Evolutionary conservation across 2,797 vertebrate genomes (phyloP).

Genomic region (Momotus momota): DNA sequence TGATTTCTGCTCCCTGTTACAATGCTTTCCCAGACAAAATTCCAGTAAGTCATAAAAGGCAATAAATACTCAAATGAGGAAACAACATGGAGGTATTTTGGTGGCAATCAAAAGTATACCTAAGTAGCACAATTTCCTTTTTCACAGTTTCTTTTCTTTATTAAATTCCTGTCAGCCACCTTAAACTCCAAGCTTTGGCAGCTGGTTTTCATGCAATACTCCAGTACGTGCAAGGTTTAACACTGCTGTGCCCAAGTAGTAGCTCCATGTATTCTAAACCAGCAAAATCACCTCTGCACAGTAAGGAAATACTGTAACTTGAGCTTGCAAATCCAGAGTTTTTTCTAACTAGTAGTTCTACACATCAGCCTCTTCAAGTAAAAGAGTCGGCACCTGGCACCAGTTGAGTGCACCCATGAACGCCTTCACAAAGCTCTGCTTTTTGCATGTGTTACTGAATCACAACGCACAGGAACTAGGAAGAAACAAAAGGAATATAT

Average conservation of each 20-base stretch:
- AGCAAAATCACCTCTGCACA: neutral
- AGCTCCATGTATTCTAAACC: neutral
- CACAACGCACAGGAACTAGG: neutral
- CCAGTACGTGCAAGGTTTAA: neutral
- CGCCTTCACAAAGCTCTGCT: neutral
- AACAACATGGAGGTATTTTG: neutral
- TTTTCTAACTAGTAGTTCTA: neutral
- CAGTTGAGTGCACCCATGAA: neutral
- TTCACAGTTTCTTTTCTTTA: neutral
- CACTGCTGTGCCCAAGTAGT: neutral
- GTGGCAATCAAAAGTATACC: neutral
- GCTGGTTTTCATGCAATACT: neutral
- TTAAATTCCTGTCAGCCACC: neutral
- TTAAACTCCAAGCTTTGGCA: neutral
- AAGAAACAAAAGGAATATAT: neutral
- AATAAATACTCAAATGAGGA: neutral
- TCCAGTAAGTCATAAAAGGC: neutral
- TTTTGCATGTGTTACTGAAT: neutral
- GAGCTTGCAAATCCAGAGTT: neutral
- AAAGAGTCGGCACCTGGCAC: neutral
- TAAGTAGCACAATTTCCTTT: neutral
- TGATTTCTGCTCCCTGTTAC: neutral
- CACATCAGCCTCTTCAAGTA: neutral
- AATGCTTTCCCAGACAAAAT: conserved; percentile 8
- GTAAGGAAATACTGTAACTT: neutral